phyloP scores from a whole-genome alignment of 2,113 vertebrate genomes.

The Phrynocephalus versicolor region DNA sequence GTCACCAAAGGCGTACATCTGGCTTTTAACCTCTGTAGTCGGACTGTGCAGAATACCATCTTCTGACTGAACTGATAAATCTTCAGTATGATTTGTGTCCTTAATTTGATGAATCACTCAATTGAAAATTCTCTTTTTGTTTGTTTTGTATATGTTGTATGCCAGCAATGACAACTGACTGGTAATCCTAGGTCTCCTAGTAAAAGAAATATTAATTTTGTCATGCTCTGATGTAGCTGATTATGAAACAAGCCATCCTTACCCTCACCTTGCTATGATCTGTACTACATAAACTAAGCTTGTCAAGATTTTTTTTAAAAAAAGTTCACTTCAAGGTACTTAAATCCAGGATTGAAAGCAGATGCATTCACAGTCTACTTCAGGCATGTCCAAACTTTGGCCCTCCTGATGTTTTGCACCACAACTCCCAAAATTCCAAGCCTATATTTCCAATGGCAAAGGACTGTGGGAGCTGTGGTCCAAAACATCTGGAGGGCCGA shows the following conservation, averaged over 20 bases:
- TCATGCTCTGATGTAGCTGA: background rate
- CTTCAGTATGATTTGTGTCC: background rate
- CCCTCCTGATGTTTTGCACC: no score
- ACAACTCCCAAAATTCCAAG: no score
- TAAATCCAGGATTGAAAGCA: slow-evolving; percentile 67
- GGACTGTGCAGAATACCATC: background rate
- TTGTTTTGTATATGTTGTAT: slow-evolving; percentile 44
- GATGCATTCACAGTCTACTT: slow-evolving; percentile 51
- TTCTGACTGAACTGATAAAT: background rate
- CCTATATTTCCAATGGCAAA: no score
- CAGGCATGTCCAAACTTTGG: no score
- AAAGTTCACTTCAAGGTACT: slow-evolving; percentile 45
- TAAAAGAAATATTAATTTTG: no score
- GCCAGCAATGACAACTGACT: background rate
- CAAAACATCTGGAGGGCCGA: no score
- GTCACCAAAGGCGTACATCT: background rate
- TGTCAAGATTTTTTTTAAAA: background rate
- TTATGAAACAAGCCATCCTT: slow-evolving; percentile 43
- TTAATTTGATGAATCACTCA: slow-evolving; percentile 44
- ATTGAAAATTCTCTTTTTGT: slow-evolving; percentile 37
- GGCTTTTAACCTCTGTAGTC: background rate
- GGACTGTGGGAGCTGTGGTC: no score
- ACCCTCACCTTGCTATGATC: slow-evolving; percentile 18
- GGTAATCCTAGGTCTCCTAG: no score
- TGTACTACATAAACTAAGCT: slow-evolving; percentile 36